These are phyloP conservation scores for Epiblema foenella DNA, from an alignment of 2,888 invertebrate genomes.

Conservation along the genomic window DNA sequence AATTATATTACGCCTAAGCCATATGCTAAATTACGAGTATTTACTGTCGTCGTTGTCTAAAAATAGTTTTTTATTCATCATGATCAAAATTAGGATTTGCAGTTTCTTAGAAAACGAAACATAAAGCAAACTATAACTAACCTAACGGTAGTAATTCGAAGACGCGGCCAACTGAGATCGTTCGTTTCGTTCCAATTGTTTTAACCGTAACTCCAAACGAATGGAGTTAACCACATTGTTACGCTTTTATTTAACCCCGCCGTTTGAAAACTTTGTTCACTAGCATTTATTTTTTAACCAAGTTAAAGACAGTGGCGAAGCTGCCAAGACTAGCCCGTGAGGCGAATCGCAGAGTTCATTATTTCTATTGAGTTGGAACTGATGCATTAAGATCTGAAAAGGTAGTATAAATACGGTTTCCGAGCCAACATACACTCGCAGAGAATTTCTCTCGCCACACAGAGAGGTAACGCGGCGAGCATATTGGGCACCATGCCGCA, in stretches of 20 bases:
- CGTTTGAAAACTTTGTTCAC: slow-evolving; percentile 11
- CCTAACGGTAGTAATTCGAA: background rate
- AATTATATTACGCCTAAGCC: no score
- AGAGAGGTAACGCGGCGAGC: no score
- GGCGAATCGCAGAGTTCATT: slow-evolving; percentile 30
- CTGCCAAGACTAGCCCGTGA: slow-evolving; percentile 35
- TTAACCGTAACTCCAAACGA: background rate
- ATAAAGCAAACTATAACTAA: background rate
- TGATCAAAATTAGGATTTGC: background rate
- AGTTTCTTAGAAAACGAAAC: background rate
- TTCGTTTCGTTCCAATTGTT: slow-evolving; percentile 3
- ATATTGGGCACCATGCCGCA: no score
- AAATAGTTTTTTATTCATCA: no score
- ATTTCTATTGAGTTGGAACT: slow-evolving; percentile 1
- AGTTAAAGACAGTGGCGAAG: slow-evolving; percentile 24
- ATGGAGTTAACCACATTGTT: slow-evolving; percentile 14
- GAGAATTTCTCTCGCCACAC: no score
- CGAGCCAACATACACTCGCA: background rate
- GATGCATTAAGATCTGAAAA: slow-evolving; percentile 5
- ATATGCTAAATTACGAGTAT: no score
- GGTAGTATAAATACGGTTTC: background rate
- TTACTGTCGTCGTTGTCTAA: no score
- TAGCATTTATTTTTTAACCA: slow-evolving; percentile 35
- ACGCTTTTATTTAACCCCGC: slow-evolving; percentile 16
- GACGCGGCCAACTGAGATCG: background rate